Evolutionary conservation across 2,797 vertebrate genomes (phyloP).

Genomic region (Myoxocephalus aenaeus): DNA sequence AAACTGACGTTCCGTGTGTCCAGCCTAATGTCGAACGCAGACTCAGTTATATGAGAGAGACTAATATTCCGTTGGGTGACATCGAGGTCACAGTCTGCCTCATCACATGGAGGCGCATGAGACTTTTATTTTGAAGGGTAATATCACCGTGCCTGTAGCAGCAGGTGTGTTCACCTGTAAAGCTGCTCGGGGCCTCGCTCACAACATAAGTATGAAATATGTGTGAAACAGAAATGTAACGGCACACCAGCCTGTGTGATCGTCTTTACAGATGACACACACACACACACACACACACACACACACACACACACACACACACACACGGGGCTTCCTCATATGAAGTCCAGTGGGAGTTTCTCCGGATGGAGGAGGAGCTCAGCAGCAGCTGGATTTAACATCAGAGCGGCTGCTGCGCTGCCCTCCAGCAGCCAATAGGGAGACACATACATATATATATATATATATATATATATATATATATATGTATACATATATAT

Average conservation of each 20-base stretch:
- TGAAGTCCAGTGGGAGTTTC: slow-evolving; percentile 59
- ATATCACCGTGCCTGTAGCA: neutral
- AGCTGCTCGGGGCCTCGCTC: neutral
- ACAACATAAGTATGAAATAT: neutral
- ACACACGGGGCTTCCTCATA: slow-evolving; percentile 63
- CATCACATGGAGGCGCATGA: slow-evolving; percentile 6
- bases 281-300: slow-evolving; percentile 26
- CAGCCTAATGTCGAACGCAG: slow-evolving; percentile 68
- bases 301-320: slow-evolving; percentile 20
- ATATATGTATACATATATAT: too few species aligned
- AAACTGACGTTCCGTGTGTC: slow-evolving; percentile 27
- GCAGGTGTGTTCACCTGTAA: slow-evolving; percentile 27
- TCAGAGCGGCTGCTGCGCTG: slow-evolving; percentile 43
- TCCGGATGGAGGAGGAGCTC: slow-evolving; percentile 42
- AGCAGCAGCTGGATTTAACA: slow-evolving; percentile 70
- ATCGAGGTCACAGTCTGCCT: slow-evolving; percentile 46
- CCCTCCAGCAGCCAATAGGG: slow-evolving; percentile 24
- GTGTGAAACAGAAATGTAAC: too few species aligned
- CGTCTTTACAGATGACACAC: neutral
- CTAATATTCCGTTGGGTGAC: slow-evolving; percentile 34
- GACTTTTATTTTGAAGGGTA: slow-evolving; percentile 62
- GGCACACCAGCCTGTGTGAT: neutral
- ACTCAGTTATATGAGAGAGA: slow-evolving; percentile 53
- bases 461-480: too few species aligned
- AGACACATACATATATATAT: too few species aligned